Evolutionary conservation across 2,888 invertebrate species (phyloP).

Genomic region (Ormyrus nitidulus): DNA sequence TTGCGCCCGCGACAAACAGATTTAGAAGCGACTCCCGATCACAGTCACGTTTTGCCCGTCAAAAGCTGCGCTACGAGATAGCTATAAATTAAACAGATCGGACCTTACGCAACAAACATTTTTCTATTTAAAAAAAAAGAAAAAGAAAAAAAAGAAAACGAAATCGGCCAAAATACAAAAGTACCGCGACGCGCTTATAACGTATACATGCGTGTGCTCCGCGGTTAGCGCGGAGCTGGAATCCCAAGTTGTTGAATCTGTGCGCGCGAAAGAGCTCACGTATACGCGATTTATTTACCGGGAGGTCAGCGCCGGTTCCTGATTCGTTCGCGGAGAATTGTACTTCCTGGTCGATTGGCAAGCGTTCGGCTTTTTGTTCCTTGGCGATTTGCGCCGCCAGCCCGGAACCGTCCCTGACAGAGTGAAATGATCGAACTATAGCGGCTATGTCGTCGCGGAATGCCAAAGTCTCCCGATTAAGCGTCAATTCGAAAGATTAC

Average conservation of each 20-base stretch:
- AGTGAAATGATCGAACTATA: not conserved
- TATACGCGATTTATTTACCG: not conserved
- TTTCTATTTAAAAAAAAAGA: not conserved
- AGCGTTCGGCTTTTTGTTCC: not conserved
- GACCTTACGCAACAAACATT: slow-evolving; percentile 8
- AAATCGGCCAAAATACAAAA: slow-evolving; percentile 12
- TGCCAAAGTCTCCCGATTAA: not conserved
- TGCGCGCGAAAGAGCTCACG: not conserved
- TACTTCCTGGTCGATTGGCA: slow-evolving; percentile 20
- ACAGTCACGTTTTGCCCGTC: slow-evolving; percentile 16
- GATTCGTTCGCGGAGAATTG: not conserved
- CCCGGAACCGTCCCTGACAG: slow-evolving; percentile 6
- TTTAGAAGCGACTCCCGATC: not conserved
- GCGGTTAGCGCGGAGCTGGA: slow-evolving; percentile 37
- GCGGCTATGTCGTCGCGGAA: not conserved
- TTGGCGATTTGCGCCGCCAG: slow-evolving; percentile 12
- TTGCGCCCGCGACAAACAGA: not conserved
- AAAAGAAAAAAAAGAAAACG: not conserved
- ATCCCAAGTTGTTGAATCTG: slow-evolving; percentile 8
- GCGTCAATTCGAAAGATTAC: not conserved
- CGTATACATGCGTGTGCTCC: not conserved
- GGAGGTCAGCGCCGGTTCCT: slow-evolving; percentile 24
- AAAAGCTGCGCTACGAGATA: not conserved
- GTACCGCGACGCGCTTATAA: slow-evolving; percentile 32
- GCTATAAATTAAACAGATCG: not conserved